These are phyloP conservation scores for Hirtodrosophila cameraria DNA, from an alignment of 2,888 invertebrate species.

Conservation along the genomic window DNA sequence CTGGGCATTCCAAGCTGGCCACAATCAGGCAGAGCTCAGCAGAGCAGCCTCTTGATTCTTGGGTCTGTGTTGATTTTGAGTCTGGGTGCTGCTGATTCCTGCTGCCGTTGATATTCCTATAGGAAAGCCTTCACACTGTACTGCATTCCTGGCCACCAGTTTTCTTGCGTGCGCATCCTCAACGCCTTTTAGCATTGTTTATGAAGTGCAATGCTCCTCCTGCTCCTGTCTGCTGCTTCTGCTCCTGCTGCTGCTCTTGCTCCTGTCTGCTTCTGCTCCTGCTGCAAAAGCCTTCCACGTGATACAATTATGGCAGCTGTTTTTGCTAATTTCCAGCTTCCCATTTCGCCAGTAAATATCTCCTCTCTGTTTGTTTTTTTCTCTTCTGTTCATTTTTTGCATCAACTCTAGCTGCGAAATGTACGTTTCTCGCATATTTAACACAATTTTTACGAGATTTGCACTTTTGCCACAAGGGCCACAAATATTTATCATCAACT, in stretches of 20 bases:
- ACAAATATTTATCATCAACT: background rate
- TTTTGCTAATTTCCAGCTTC: constrained; percentile 34
- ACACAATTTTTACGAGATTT: constrained; percentile 41
- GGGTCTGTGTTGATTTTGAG: background rate
- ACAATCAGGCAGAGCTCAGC: constrained; percentile 39
- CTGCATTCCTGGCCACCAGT: constrained; percentile 64
- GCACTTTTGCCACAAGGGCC: background rate
- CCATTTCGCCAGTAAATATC: constrained; percentile 28
- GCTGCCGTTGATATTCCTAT: constrained; percentile 7
- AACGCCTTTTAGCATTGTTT: constrained; percentile 79
- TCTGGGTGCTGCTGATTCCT: constrained; percentile 8
- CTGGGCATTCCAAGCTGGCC: constrained; percentile 67
- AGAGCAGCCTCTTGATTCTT: background rate
- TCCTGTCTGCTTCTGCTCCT: background rate
- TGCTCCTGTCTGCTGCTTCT: background rate
- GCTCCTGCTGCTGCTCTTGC: constrained; percentile 31
- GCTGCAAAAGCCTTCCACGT: constrained; percentile 63
- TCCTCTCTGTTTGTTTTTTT: constrained; percentile 8
- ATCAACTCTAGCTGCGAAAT: constrained; percentile 57
- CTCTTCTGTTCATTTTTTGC: no score
- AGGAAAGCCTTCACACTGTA: constrained; percentile 44
- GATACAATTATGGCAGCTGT: constrained; percentile 83
- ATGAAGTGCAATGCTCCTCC: constrained; percentile 73
- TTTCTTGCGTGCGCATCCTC: constrained; percentile 62
- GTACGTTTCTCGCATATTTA: constrained; percentile 73